A percentile compares a stretch with the other conserved stretches of the same genome.
Evolutionary conservation across 2,113 vertebrate species (phyloP).

Genomic region (Coryphaenoides rupestris): DNA sequence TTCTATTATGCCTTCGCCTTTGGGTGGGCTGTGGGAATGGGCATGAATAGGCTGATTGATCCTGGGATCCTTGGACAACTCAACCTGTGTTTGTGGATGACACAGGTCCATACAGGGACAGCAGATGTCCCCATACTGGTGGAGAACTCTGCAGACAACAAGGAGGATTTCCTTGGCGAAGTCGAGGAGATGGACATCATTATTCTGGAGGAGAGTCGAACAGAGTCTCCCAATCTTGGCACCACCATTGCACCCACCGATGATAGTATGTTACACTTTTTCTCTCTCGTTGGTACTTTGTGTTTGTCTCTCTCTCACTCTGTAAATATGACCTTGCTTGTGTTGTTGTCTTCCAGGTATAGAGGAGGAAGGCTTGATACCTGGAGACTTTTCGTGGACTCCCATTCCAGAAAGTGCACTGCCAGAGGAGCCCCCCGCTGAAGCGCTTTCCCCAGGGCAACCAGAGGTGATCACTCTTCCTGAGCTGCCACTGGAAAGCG

Average conservation of each 20-base stretch:
- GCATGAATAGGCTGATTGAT: too few species aligned
- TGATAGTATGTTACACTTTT: conserved; percentile 37
- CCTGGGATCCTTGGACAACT: neutral
- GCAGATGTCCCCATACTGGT: conserved; percentile 21
- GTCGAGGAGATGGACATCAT: conserved; percentile 43
- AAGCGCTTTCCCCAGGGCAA: conserved; percentile 17
- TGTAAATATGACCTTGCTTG: too few species aligned
- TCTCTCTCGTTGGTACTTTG: neutral
- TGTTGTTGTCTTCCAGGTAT: conserved; percentile 45
- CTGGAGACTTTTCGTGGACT: conserved; percentile 38
- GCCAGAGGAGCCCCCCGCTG: conserved; percentile 26
- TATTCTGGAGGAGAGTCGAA: conserved; percentile 53
- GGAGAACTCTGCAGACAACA: conserved; percentile 24
- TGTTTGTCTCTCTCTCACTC: neutral
- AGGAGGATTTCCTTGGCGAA: conserved; percentile 1
- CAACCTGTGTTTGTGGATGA: conserved; percentile 16
- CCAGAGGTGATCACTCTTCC: conserved; percentile 25
- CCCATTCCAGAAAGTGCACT: conserved; percentile 10
- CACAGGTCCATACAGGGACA: conserved; percentile 48
- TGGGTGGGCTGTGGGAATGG: too few species aligned
- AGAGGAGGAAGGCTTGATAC: conserved; percentile 53
- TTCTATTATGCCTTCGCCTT: too few species aligned
- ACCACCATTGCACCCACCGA: conserved; percentile 19
- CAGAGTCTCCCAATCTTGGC: conserved; percentile 17
- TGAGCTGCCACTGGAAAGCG: conserved; percentile 38